Percentiles rank a stretch among this genome's conserved stretches.
phyloP scores from a whole-genome alignment of 2,113 vertebrate genomes.

The Myiozetetes cayanensis region DNA sequence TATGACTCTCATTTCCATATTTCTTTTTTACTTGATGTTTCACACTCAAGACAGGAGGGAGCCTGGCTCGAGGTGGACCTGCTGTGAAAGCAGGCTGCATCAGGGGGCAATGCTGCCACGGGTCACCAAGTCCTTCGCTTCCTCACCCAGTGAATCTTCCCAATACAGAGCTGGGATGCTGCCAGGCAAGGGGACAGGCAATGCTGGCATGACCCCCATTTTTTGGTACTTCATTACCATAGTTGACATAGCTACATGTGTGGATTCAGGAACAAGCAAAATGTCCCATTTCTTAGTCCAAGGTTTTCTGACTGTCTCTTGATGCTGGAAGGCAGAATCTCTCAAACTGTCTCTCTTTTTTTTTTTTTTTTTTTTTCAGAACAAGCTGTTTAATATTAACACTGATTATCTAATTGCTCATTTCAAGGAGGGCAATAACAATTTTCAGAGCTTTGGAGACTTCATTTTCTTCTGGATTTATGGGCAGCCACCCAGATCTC shows the following conservation, averaged over 20 bases:
- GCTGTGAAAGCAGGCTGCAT: not conserved
- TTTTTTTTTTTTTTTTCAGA: not conserved
- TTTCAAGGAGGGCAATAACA: constrained; percentile 19
- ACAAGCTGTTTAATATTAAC: constrained; percentile 51
- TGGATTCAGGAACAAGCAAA: not conserved
- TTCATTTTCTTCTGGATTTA: constrained; percentile 51
- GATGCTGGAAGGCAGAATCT: constrained; percentile 21
- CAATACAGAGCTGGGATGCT: not conserved
- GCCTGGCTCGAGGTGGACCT: not conserved
- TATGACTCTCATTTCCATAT: not conserved
- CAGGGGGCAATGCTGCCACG: rapidly evolving
- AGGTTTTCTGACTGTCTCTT: not conserved
- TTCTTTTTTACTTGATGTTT: not conserved
- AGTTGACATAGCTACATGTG: not conserved
- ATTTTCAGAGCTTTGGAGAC: constrained; percentile 36
- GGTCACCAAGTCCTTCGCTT: not conserved
- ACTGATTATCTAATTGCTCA: constrained; percentile 36
- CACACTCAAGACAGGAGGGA: not conserved
- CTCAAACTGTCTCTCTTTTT: not conserved
- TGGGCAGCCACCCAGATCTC: constrained; percentile 68
- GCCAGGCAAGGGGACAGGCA: not conserved
- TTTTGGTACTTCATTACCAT: not conserved
- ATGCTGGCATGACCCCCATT: not conserved
- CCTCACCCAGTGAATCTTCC: not conserved
- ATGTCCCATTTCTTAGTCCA: not conserved